Percentiles rank a stretch among this genome's conserved stretches.
phyloP scores from a whole-genome alignment of 1,140 invertebrate species.

The Dufourea novaeangliae region DNA sequence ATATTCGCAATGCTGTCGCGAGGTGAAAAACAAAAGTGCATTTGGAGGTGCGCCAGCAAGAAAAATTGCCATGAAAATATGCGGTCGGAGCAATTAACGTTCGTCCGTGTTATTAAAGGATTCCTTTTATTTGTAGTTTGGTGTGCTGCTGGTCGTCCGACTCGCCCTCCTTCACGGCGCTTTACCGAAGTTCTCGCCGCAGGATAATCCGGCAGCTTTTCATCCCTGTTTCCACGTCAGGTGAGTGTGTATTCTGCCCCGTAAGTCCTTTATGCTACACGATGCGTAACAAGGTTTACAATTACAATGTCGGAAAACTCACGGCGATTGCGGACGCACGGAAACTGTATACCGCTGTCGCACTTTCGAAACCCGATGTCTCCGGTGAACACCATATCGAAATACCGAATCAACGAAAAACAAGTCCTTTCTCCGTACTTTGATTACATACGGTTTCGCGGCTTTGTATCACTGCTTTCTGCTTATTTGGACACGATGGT shows the following conservation, averaged over 20 bases:
- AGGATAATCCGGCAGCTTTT: slow-evolving; percentile 93
- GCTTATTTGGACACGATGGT: too few species aligned
- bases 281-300: slow-evolving; percentile 57
- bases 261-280: slow-evolving; percentile 62
- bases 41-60: background rate
- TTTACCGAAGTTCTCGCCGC: slow-evolving; percentile 90
- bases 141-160: slow-evolving; percentile 84
- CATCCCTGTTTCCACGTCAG: slow-evolving; percentile 87
- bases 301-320: slow-evolving; percentile 66
- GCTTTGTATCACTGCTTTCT: too few species aligned
- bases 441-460: too few species aligned
- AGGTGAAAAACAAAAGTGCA: too few species aligned
- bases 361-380: slow-evolving; percentile 24
- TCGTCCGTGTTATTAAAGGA: background rate
- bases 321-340: slow-evolving; percentile 33
- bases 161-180: slow-evolving; percentile 88
- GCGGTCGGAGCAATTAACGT: background rate
- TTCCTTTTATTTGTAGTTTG: slow-evolving; percentile 79
- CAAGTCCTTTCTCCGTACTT: slow-evolving; percentile 25
- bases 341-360: slow-evolving; percentile 56
- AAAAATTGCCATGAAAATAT: background rate
- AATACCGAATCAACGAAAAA: slow-evolving; percentile 26
- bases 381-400: slow-evolving; percentile 52
- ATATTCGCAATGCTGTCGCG: background rate
- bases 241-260: slow-evolving; percentile 84